These are phyloP conservation scores for Thalassaphorura encarpata DNA, from an alignment of 1,140 invertebrate genomes.

Conservation along the genomic window DNA sequence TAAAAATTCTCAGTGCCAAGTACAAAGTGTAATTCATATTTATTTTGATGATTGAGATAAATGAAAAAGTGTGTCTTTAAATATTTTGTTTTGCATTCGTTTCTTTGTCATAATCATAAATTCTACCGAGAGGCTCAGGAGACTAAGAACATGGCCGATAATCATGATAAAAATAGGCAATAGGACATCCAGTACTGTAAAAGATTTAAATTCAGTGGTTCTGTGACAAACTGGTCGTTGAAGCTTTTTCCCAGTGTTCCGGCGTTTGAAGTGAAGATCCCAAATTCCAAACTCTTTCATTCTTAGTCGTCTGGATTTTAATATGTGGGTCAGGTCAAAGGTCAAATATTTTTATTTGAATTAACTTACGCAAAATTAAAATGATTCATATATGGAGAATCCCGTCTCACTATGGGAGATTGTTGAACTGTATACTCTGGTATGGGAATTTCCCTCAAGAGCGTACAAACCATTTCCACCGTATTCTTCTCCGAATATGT, in stretches of 20 bases:
- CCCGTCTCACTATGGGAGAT: background rate
- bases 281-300: slow-evolving; percentile 1
- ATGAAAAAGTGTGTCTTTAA: no score
- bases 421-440: background rate
- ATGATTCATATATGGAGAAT: slow-evolving; percentile 2
- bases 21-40: no score
- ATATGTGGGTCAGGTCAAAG: background rate
- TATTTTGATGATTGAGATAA: no score
- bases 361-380: slow-evolving; percentile 11
- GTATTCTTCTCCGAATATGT: background rate
- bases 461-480: background rate
- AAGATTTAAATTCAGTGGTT: background rate
- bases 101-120: background rate
- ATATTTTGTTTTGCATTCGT: background rate
- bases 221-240: background rate
- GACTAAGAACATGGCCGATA: background rate
- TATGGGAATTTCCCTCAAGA: background rate
- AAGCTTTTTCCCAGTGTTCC: background rate
- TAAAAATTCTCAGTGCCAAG: no score
- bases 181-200: background rate
- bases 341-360: background rate
- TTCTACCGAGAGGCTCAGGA: background rate
- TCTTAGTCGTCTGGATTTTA: background rate
- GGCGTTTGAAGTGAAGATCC: background rate
- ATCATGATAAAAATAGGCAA: background rate